These are phyloP conservation scores for Montipora capricornis DNA, from an alignment of 64 coral and sea anemone species.

Conservation along the genomic window DNA sequence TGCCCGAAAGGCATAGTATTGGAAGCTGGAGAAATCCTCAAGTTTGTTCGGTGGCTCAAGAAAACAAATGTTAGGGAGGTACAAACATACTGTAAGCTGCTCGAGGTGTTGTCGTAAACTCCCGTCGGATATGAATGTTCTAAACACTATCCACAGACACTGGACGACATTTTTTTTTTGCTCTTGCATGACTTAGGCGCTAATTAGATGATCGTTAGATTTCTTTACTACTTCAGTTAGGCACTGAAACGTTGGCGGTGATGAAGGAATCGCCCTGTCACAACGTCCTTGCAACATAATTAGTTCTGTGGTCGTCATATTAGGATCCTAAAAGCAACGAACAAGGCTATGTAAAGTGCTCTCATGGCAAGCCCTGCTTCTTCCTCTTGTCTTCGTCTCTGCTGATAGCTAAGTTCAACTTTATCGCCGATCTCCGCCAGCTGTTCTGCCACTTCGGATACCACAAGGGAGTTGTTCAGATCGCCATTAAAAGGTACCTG, in stretches of 20 bases:
- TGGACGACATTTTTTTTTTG: neutral
- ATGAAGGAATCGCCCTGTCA: neutral
- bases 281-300: neutral
- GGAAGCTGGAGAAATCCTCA: neutral
- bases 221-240: slow-evolving; percentile 5
- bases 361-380: slow-evolving; percentile 49
- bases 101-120: slow-evolving; percentile 9
- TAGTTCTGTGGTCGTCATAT: slow-evolving; percentile 50
- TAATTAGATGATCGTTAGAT: slow-evolving; percentile 45
- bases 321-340: slow-evolving; percentile 53
- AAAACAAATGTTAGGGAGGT: slow-evolving; percentile 19
- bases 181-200: neutral
- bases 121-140: neutral
- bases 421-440: slow-evolving; percentile 78
- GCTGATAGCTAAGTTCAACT: slow-evolving; percentile 67
- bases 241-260: neutral
- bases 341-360: slow-evolving; percentile 62
- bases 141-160: neutral
- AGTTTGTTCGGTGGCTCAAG: neutral
- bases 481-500: slow-evolving; percentile 19
- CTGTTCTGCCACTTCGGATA: slow-evolving; percentile 74
- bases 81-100: neutral
- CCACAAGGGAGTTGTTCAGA: slow-evolving; percentile 59
- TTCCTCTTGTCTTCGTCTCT: slow-evolving; percentile 39
- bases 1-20: neutral